A percentile compares a stretch with the other conserved stretches of the same genome.
Evolutionary conservation across 1,140 invertebrate genomes (phyloP).

Genomic region (Zaprionus gabonicus): DNA sequence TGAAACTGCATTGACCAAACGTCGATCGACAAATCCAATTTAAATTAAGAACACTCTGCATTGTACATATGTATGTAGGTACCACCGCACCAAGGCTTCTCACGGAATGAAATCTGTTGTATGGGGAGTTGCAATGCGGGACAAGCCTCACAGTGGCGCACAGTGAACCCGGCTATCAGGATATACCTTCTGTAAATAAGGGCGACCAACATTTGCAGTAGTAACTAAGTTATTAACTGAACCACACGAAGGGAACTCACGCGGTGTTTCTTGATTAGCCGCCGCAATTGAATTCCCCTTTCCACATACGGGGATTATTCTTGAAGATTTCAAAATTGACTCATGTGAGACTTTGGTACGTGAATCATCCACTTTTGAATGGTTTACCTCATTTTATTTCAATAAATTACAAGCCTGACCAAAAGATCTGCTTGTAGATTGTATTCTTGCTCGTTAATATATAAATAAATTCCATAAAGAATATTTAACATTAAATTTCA

Average conservation of each 20-base stretch:
- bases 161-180: background rate
- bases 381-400: too few species aligned
- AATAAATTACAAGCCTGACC: too few species aligned
- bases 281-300: conserved; percentile 3
- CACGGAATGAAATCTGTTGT: conserved; percentile 29
- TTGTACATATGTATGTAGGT: conserved; percentile 26
- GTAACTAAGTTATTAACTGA: conserved; percentile 6
- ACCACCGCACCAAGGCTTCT: conserved; percentile 36
- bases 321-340: background rate
- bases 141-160: background rate
- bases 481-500: background rate
- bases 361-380: too few species aligned
- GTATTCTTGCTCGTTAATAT: background rate
- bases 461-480: background rate
- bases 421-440: too few species aligned
- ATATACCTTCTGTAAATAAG: conserved; percentile 14
- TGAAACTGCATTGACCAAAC: conserved; percentile 35
- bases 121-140: conserved; percentile 30
- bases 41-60: conserved; percentile 66
- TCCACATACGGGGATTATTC: conserved; percentile 25
- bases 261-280: conserved; percentile 9
- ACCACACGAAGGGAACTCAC: conserved; percentile 1
- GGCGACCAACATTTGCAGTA: conserved; percentile 1
- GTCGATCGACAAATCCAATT: conserved; percentile 73
- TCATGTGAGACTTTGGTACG: background rate